These are phyloP conservation scores for Lasius fuliginosus DNA, from an alignment of 2,888 invertebrate genomes.

Conservation along the genomic window DNA sequence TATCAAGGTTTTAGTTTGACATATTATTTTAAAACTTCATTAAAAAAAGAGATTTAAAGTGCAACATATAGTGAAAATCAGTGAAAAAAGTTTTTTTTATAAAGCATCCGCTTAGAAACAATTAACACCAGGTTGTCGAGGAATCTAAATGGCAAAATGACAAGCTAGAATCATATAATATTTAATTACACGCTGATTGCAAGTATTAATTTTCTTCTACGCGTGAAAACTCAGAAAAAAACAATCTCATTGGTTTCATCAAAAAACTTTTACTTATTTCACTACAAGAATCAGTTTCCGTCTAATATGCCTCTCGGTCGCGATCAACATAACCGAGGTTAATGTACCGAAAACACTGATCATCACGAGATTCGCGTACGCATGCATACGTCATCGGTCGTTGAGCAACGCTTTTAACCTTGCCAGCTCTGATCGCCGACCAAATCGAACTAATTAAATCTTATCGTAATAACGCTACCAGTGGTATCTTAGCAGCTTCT, in stretches of 20 bases:
- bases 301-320: neutral
- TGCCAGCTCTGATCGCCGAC: constrained; percentile 9
- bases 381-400: neutral
- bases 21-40: neutral
- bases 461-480: constrained; percentile 10
- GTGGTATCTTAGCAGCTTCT: neutral
- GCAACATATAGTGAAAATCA: neutral
- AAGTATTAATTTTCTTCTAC: neutral
- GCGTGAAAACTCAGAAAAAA: neutral
- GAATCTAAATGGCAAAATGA: neutral
- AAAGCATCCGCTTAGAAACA: neutral
- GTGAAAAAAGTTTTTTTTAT: neutral
- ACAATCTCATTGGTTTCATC: neutral
- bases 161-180: neutral
- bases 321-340: constrained; percentile 1
- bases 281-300: neutral
- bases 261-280: neutral
- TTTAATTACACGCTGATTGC: neutral
- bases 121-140: neutral
- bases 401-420: constrained; percentile 30
- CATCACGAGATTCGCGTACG: neutral
- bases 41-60: neutral
- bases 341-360: neutral
- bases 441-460: constrained; percentile 54
- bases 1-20: neutral